Evolutionary conservation across 2,113 vertebrate species (phyloP), one percentile per base, ranked within the genome.

Genomic region (Alouatta palliata): DNA sequence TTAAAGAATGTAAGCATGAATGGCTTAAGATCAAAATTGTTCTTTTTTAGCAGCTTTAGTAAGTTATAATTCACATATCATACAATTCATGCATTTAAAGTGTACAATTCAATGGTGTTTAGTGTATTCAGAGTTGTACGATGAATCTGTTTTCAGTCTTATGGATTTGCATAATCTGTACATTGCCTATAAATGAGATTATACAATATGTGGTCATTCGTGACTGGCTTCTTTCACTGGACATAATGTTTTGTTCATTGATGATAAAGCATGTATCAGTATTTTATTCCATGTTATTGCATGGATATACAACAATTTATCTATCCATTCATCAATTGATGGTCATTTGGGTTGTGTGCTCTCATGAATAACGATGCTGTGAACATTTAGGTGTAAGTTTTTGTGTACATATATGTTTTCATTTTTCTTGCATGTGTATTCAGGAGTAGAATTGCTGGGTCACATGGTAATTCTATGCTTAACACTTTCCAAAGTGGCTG

Each of bases 401-500:
- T 84, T 87, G 25, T 90, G 19, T 3, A 58, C 10, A 43, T 10
- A 17, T 77, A 49, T 32, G 20, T 87, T 92, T 95, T 90, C 8
- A 66, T 40, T 90, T 97, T 43, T 90, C 35, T 81, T 81, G 30
- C 13, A 16, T 32, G 40, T 66, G 37, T 80, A 94, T 16, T 73
- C 93, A 75, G 45, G 47, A 83, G 27, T 49, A 30, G 49, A 64
- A 71, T 70, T 87, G 35, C 45, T 92, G 32, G 47, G 16, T 89
- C 56, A 94, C 70, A 52, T 66, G 49, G 10, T 71, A 92, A 92
- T 81, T 92, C 43, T 52, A 64, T 21, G 40, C 54, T 95, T 95
- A 85, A 73, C 71, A n/a, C 81, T 94, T 96, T 90, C 45, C 52
- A 88, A 70, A 84, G 70, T 81, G 45, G 40, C 25, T 90, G 32